Evolutionary conservation across 2,797 vertebrate species (phyloP).

Genomic region (Anguilla pacifica): DNA sequence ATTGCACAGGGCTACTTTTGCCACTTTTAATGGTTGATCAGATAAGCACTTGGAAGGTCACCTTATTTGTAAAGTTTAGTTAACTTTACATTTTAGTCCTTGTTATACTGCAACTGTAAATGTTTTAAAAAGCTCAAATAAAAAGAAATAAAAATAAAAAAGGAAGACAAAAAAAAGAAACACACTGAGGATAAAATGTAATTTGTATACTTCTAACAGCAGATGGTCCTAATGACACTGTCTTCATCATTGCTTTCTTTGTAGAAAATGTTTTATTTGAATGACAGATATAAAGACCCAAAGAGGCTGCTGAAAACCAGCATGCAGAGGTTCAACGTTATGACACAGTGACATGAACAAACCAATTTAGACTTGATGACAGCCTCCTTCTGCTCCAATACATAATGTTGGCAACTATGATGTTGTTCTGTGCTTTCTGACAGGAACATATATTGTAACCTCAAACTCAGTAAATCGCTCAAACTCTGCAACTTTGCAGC

Average conservation of each 20-base stretch:
- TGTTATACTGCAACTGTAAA: neutral
- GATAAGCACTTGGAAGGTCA: neutral
- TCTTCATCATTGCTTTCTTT: neutral
- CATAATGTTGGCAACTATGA: neutral
- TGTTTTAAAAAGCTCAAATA: neutral
- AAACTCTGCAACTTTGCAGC: neutral
- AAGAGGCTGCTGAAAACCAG: neutral
- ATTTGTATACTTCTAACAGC: neutral
- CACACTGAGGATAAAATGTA: neutral
- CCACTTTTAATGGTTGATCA: neutral
- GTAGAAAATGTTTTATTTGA: neutral
- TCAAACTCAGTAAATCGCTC: neutral
- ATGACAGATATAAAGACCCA: neutral
- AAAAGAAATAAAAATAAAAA: neutral
- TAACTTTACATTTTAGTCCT: neutral
- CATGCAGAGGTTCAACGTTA: neutral
- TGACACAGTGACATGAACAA: neutral
- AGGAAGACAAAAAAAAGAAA: neutral
- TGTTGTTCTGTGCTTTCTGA: neutral
- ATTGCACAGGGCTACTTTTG: neutral
- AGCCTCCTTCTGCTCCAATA: neutral
- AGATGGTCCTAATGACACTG: neutral
- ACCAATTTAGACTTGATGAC: neutral
- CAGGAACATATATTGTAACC: conserved; percentile 21
- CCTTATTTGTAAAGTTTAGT: neutral